Evolutionary conservation across 2,113 vertebrate species (phyloP).

Genomic region (Caranx melampygus): DNA sequence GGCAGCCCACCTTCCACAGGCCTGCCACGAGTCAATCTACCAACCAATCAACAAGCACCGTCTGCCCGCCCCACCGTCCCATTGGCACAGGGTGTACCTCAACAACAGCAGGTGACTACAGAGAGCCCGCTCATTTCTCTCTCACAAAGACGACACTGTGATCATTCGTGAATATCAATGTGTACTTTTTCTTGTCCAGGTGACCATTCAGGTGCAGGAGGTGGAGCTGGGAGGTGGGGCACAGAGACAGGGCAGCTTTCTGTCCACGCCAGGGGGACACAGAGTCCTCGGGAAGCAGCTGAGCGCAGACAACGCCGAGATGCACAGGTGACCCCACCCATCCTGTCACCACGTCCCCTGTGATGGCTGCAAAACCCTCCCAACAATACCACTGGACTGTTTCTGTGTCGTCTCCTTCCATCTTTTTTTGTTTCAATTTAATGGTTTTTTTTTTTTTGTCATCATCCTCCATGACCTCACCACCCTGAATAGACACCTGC

Average conservation of each 20-base stretch:
- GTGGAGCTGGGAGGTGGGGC: conserved; percentile 86
- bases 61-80: conserved; percentile 70
- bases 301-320: conserved; percentile 96
- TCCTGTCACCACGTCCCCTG: conserved; percentile 27
- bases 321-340: conserved; percentile 89
- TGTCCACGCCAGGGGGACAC: conserved; percentile 92
- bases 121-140: neutral
- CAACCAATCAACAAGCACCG: conserved; percentile 85
- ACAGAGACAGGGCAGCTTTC: conserved; percentile 86
- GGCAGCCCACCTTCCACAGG: conserved; percentile 89
- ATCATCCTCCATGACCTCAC: conserved; percentile 1
- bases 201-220: conserved; percentile 97
- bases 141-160: neutral
- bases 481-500: conserved; percentile 7
- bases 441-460: neutral
- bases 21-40: conserved; percentile 86
- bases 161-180: neutral
- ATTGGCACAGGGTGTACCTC: conserved; percentile 78
- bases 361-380: conserved; percentile 18
- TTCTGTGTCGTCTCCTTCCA: conserved; percentile 6
- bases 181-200: conserved; percentile 70
- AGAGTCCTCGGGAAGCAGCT: conserved; percentile 97
- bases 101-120: conserved; percentile 90
- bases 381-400: conserved; percentile 31
- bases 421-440: neutral